These are phyloP conservation scores for Parnassius mnemosyne DNA, from an alignment of 2,888 invertebrate genomes.

Conservation along the genomic window DNA sequence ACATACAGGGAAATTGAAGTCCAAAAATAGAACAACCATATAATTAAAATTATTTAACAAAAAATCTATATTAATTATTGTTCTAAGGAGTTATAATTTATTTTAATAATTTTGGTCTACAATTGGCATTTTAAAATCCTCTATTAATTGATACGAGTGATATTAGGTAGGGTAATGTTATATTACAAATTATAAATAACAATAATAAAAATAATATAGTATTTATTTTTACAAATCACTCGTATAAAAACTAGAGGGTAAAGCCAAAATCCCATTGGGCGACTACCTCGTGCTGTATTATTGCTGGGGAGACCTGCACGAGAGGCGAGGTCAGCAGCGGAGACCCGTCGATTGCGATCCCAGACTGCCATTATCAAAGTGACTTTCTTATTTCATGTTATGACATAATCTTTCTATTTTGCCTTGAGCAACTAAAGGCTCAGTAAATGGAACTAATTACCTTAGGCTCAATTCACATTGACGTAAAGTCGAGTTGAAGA, in stretches of 20 bases:
- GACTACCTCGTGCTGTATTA: conserved; percentile 63
- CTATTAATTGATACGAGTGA: neutral
- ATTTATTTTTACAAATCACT: neutral
- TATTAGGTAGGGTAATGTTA: neutral
- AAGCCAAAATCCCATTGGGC: neutral
- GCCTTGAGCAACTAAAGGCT: no score
- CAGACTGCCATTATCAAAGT: conserved; percentile 47
- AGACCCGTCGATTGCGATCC: conserved; percentile 59
- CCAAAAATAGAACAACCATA: no score
- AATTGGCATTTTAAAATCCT: neutral
- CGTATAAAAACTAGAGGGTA: conserved; percentile 6
- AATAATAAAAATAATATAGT: neutral
- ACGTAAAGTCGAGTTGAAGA: no score
- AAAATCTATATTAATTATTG: no score
- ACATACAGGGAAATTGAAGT: no score
- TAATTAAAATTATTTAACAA: no score
- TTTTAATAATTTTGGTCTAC: neutral
- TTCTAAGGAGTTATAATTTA: no score
- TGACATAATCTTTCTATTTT: no score
- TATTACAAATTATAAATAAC: no score
- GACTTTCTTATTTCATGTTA: neutral
- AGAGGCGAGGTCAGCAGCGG: conserved; percentile 60
- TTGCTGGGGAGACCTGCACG: conserved; percentile 59
- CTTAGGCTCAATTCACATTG: no score
- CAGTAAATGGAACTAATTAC: no score